Evolutionary conservation across 2,113 vertebrate genomes (phyloP).

Genomic region (Xiphophorus maculatus): DNA sequence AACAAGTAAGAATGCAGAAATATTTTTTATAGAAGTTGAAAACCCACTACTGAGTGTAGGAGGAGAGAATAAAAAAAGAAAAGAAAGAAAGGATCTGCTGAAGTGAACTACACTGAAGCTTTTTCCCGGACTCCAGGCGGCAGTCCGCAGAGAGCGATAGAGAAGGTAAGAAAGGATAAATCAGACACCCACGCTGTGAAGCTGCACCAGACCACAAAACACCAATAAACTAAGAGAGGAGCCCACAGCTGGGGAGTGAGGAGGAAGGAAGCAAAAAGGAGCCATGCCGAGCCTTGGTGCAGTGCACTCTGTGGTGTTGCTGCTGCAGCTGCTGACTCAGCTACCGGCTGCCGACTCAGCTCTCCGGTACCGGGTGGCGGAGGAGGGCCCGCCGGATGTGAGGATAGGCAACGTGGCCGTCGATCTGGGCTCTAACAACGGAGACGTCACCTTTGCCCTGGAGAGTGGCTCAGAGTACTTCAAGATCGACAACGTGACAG

Average conservation of each 20-base stretch:
- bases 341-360: slow-evolving; percentile 87
- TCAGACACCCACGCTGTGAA: slow-evolving; percentile 63
- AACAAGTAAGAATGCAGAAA: slow-evolving; percentile 28
- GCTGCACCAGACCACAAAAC: slow-evolving; percentile 36
- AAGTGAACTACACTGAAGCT: slow-evolving; percentile 58
- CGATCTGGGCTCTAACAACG: slow-evolving; percentile 86
- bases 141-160: slow-evolving; percentile 57
- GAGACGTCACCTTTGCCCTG: slow-evolving; percentile 95
- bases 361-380: slow-evolving; percentile 91
- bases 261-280: slow-evolving; percentile 48
- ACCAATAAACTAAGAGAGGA: slow-evolving; percentile 27
- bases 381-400: slow-evolving; percentile 93
- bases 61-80: slow-evolving; percentile 26
- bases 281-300: slow-evolving; percentile 80
- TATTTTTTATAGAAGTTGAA: slow-evolving; percentile 53
- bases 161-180: slow-evolving; percentile 50
- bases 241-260: slow-evolving; percentile 29
- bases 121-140: slow-evolving; percentile 49
- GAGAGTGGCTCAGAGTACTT: slow-evolving; percentile 96
- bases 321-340: slow-evolving; percentile 89
- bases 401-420: slow-evolving; percentile 94
- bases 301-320: slow-evolving; percentile 82
- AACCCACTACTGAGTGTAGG: slow-evolving; percentile 33
- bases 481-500: slow-evolving; percentile 97
- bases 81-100: slow-evolving; percentile 21